Conservation (phyloP, 2,113 vertebrate species). For the Perognathus longimembris region DNA sequence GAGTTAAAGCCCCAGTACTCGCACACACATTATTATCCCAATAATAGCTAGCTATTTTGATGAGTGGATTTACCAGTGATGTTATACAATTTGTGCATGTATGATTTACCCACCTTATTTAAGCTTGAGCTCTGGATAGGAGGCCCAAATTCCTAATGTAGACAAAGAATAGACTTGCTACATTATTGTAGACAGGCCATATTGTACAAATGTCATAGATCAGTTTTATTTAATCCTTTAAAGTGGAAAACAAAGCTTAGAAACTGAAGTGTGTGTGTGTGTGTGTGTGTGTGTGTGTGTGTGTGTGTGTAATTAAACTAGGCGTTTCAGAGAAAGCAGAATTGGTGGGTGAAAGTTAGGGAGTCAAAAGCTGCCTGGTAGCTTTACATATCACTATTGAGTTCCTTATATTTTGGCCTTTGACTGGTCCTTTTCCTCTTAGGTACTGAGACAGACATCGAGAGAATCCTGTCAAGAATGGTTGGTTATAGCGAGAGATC, state of each 20-base stretch:
- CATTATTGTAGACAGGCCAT: neutral
- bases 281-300: too few relatives aligned
- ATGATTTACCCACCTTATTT: fast-evolving
- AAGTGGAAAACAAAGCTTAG: neutral
- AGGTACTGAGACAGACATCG: conserved; percentile 24
- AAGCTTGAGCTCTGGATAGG: neutral
- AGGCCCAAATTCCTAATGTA: neutral
- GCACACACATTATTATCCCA: neutral
- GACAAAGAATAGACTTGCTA: neutral
- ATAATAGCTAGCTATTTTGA: neutral
- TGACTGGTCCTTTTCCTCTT: conserved; percentile 12
- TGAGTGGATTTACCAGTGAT: neutral
- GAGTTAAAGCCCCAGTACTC: too few relatives aligned
- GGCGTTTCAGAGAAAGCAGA: neutral
- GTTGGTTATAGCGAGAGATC: too few relatives aligned
- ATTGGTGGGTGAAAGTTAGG: neutral
- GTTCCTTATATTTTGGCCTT: neutral
- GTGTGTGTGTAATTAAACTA: neutral
- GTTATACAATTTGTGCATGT: neutral
- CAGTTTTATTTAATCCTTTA: neutral
- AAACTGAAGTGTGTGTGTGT: neutral
- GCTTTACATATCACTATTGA: neutral
- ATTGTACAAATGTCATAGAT: neutral
- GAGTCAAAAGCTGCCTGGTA: neutral
- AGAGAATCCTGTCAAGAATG: neutral